phyloP scores from a whole-genome alignment of 2,113 vertebrate genomes.

The Tetrax tetrax region DNA sequence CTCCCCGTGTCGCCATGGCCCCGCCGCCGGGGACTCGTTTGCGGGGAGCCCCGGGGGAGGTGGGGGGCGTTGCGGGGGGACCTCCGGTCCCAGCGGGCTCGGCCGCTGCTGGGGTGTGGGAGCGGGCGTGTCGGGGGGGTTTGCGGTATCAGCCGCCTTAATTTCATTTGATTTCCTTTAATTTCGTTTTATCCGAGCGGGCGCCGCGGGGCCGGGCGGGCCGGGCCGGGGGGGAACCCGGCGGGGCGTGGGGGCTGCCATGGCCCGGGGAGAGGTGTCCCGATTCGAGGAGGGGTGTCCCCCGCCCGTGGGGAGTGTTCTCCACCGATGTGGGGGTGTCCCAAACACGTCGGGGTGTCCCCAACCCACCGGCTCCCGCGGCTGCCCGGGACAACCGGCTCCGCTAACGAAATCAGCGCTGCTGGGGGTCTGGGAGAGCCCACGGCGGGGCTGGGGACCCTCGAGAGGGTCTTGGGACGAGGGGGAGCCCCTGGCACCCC shows the following conservation, averaged over 20 bases:
- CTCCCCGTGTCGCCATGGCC: background rate
- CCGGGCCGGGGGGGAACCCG: background rate
- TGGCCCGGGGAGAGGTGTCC: too few species aligned
- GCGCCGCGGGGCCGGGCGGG: background rate
- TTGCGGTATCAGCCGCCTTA: accelerated
- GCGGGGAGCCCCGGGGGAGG: accelerated
- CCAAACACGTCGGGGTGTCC: background rate
- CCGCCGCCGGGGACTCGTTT: accelerated
- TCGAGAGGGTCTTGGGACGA: too few species aligned
- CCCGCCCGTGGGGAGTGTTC: background rate
- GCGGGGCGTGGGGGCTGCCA: background rate
- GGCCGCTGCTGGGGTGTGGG: accelerated
- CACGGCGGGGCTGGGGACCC: background rate
- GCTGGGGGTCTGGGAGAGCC: accelerated
- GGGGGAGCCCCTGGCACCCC: too few species aligned
- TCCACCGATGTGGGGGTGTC: too few species aligned
- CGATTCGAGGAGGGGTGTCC: too few species aligned
- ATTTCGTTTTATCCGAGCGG: background rate
- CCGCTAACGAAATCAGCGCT: background rate
- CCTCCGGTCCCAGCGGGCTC: background rate
- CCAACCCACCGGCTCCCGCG: too few species aligned
- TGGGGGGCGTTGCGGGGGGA: background rate
- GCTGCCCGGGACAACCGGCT: too few species aligned
- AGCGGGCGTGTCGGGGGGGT: accelerated
- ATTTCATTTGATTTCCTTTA: background rate